Percentiles rank a stretch among this genome's conserved stretches.
Conservation (phyloP, 30 jellyfish, hydroid and myxozoan species). For the Aurelia sp. region DNA sequence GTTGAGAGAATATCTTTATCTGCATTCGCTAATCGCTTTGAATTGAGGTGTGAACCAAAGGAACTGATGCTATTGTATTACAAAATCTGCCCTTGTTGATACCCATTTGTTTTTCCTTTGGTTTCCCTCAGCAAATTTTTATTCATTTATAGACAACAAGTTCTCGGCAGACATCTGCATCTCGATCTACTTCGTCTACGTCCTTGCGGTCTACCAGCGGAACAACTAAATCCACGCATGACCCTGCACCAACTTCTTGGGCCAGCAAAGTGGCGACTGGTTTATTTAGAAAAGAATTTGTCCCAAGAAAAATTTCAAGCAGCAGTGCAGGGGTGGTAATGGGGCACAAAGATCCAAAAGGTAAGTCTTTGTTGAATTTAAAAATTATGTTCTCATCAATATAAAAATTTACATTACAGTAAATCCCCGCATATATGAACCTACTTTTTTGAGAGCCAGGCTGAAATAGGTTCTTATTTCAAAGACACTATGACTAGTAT, state of each 20-base stretch:
- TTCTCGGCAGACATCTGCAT: constrained; percentile 17
- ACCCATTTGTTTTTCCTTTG: too few relatives aligned
- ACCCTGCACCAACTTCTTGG: constrained; percentile 49
- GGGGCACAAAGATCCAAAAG: constrained; percentile 56
- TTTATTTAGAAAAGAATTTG: constrained; percentile 62
- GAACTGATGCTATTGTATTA: too few relatives aligned
- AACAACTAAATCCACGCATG: constrained; percentile 19
- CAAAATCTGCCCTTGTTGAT: too few relatives aligned
- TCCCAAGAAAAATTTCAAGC: constrained; percentile 71
- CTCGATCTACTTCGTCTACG: constrained; percentile 28
- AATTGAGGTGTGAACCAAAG: too few relatives aligned
- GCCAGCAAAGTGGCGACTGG: constrained; percentile 82
- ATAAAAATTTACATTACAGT: too few relatives aligned
- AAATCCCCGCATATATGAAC: too few relatives aligned
- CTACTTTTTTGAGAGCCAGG: too few relatives aligned
- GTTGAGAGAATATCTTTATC: too few relatives aligned
- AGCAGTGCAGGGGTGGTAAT: constrained; percentile 72
- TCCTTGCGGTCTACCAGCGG: constrained; percentile 45
- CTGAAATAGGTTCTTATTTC: too few relatives aligned
- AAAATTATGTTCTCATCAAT: neutral
- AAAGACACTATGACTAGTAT: too few relatives aligned
- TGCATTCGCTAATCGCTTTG: too few relatives aligned
- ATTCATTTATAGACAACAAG: constrained; percentile 3
- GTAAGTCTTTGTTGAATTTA: neutral
- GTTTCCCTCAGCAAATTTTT: too few relatives aligned